phyloP scores from a whole-genome alignment of 1,140 invertebrate species.

The Nasonia longicornis region DNA sequence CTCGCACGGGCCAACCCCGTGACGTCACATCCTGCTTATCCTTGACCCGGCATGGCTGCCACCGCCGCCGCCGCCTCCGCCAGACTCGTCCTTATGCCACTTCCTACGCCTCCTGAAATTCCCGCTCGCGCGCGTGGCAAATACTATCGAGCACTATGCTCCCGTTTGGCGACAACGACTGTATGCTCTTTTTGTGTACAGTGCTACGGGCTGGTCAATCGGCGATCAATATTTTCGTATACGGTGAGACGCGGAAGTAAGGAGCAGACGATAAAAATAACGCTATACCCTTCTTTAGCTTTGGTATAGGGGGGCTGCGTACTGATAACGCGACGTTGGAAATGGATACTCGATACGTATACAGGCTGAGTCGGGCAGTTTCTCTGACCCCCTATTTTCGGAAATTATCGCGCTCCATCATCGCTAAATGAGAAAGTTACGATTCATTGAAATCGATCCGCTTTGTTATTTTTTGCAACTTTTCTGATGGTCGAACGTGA shows the following conservation, averaged over 20 bases:
- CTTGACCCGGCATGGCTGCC: constrained; percentile 60
- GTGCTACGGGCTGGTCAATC: background rate
- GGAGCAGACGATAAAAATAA: background rate
- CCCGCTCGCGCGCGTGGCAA: background rate
- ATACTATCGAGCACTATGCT: background rate
- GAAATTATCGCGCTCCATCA: too few relatives aligned
- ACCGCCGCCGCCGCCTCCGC: background rate
- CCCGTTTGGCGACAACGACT: too few relatives aligned
- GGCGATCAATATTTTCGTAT: constrained; percentile 4
- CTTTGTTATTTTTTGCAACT: background rate
- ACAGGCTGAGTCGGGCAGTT: too few relatives aligned
- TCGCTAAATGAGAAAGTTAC: background rate
- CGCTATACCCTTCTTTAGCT: background rate
- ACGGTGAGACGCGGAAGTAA: background rate
- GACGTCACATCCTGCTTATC: constrained; percentile 68
- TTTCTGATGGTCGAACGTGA: too few relatives aligned
- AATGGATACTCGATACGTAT: background rate
- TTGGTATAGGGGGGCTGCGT: too few relatives aligned
- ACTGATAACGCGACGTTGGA: background rate
- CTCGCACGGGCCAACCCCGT: constrained; percentile 53
- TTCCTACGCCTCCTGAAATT: constrained; percentile 14
- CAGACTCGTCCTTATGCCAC: constrained; percentile 49
- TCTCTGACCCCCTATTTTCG: too few relatives aligned
- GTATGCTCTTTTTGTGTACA: background rate
- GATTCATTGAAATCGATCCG: background rate